Percentiles rank a stretch among this genome's conserved stretches.
These are phyloP conservation scores for Girardia tigrina DNA, from an alignment of 2,888 invertebrate species.

Conservation along the genomic window DNA sequence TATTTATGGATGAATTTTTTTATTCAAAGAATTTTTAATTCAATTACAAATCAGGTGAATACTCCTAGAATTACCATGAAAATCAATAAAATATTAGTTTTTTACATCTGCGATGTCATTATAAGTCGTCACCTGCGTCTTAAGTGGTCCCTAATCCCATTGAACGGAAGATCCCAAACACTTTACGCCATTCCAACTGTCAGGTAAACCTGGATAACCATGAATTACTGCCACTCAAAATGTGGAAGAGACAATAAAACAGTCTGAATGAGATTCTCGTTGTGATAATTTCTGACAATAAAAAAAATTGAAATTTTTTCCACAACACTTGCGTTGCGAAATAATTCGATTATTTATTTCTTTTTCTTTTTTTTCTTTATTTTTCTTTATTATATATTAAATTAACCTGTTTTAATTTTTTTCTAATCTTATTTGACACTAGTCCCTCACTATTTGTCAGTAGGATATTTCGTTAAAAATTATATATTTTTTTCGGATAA, in stretches of 20 bases:
- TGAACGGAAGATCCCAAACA: no score
- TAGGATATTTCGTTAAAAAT: no score
- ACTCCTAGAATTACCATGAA: neutral
- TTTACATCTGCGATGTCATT: conserved; percentile 4
- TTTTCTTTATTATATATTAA: no score
- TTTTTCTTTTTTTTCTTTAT: no score
- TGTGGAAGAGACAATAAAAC: conserved; percentile 15
- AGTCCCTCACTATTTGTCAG: no score
- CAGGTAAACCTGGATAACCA: conserved; percentile 10
- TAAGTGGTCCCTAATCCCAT: conserved; percentile 15
- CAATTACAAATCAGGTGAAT: neutral
- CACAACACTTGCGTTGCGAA: neutral
- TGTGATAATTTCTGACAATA: neutral
- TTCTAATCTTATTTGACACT: no score
- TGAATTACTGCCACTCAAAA: conserved; percentile 1
- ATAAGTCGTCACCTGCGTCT: conserved; percentile 7
- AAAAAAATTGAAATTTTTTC: neutral
- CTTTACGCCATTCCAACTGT: neutral
- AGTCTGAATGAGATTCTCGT: conserved; percentile 14
- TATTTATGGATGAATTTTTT: neutral
- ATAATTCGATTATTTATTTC: no score
- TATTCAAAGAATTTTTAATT: neutral
- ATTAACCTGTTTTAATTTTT: no score
- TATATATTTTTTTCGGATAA: no score
- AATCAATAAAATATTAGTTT: neutral